A percentile compares a stretch with the other conserved stretches of the same genome.
These are phyloP conservation scores for Hetaerina titia DNA, from an alignment of 2,888 invertebrate species.

Conservation along the genomic window DNA sequence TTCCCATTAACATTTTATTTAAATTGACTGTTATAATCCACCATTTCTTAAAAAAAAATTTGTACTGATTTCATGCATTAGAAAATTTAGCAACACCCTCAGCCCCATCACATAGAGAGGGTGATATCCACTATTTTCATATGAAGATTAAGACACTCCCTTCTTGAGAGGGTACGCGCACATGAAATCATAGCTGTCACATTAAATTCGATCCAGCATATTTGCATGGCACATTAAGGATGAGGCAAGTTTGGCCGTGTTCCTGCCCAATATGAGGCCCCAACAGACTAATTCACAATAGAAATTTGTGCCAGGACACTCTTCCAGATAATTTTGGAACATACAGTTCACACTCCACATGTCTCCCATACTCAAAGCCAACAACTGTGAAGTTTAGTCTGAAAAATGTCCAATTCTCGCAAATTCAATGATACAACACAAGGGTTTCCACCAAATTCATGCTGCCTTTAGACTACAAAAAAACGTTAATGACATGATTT, in stretches of 20 bases:
- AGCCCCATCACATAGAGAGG: background rate
- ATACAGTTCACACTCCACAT: background rate
- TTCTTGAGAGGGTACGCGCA: too few relatives aligned
- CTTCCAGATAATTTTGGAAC: background rate
- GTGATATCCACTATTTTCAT: background rate
- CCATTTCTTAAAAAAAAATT: constrained; percentile 33
- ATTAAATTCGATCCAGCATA: background rate
- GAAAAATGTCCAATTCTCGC: background rate
- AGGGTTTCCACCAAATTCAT: too few relatives aligned
- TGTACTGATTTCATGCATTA: constrained; percentile 32
- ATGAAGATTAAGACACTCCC: background rate
- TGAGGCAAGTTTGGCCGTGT: background rate
- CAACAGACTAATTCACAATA: background rate
- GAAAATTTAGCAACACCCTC: background rate
- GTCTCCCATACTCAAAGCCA: background rate
- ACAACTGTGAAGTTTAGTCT: background rate
- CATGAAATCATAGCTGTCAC: too few relatives aligned
- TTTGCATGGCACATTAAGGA: background rate
- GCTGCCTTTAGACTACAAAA: too few relatives aligned
- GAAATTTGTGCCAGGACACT: background rate
- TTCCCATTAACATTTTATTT: background rate
- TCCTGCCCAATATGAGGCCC: background rate
- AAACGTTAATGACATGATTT: background rate
- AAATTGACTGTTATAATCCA: constrained; percentile 29
- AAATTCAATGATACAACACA: too few relatives aligned